These are phyloP conservation scores for Lithophane semibrunnea DNA, from an alignment of 2,888 invertebrate genomes.

Conservation along the genomic window DNA sequence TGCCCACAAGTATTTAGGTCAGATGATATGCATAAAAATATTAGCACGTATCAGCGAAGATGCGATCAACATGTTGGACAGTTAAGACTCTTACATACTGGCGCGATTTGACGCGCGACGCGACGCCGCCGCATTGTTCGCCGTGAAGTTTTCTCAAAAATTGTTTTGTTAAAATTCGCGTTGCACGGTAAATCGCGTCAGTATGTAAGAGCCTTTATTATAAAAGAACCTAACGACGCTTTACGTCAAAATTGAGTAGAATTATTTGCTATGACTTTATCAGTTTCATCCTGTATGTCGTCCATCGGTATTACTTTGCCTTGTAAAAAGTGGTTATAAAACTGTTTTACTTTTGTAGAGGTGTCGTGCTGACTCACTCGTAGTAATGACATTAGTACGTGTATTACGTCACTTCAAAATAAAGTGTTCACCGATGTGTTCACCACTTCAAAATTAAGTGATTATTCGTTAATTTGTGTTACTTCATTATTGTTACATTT, in stretches of 20 bases:
- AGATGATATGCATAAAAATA: not conserved
- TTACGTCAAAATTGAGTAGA: too few relatives aligned
- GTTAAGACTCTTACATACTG: too few relatives aligned
- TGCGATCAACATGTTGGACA: not conserved
- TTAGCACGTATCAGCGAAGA: slow-evolving; percentile 6
- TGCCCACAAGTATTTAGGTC: slow-evolving; percentile 31
- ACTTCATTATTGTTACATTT: not conserved
- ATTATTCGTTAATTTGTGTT: not conserved
- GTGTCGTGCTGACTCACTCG: not conserved
- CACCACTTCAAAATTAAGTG: too few relatives aligned
- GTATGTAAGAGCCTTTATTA: too few relatives aligned
- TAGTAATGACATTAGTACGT: not conserved
- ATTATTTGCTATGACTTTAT: not conserved
- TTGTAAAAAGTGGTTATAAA: not conserved
- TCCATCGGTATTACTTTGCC: not conserved
- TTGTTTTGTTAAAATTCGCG: too few relatives aligned
- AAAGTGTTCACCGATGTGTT: not conserved
- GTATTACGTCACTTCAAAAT: not conserved
- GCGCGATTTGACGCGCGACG: too few relatives aligned
- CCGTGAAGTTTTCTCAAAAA: too few relatives aligned
- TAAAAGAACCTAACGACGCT: not conserved
- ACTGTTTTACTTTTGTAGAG: not conserved
- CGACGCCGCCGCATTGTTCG: too few relatives aligned
- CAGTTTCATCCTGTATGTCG: not conserved
- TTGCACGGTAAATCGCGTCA: too few relatives aligned